Evolutionary conservation across 2,113 vertebrate species (phyloP), one percentile per base, ranked within the genome.

Genomic region (Caracal caracal): DNA sequence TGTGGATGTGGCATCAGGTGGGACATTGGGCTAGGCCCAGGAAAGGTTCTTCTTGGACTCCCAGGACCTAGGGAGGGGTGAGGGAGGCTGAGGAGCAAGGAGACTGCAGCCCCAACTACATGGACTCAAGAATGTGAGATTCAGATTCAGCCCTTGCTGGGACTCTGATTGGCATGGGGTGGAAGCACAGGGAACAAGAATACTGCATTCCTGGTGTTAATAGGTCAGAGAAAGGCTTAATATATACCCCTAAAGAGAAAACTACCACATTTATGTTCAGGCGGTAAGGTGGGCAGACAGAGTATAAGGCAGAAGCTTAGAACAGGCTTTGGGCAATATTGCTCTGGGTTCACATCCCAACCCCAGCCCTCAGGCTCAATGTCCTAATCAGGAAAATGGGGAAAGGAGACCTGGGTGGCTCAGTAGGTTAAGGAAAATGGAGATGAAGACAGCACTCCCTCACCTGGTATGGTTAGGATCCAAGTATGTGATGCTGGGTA

Each of bases 181-280:
- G 20, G 68, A 53, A n/a, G 49, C 20, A 22, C 30, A 37, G 68
- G 51, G 22, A 68, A 6, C 22, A 59, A 70, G 56, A 70, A 76
- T 13, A 1, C 59, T 33, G 24, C 0, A 4, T 17, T 49, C 26
- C 13, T 26, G 47, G 43, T 4, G 6, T 30, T 63, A 11, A 6
- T 3, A 43, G 75, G 26, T 88, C 65, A 40, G 59, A 5, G 16
- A 66, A 81, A 70, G 43, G 33, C 35, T 28, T 13, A 59, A 63
- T 15, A n/a, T 16, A 6, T 17, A 30, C 2, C 37, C 24, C 28
- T 24, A 56, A 37, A 37, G 26, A 92, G 94, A 53, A 93, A 53
- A 51, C 1, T 16, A 16, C 6, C 13, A 3, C 28, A 33, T 10
- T 15, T 37, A 30, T 59, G 40, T 59, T 51, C 33, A 76, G 92